These are phyloP conservation scores for Ichneumon xanthorius DNA, from an alignment of 2,888 invertebrate species.

Conservation along the genomic window DNA sequence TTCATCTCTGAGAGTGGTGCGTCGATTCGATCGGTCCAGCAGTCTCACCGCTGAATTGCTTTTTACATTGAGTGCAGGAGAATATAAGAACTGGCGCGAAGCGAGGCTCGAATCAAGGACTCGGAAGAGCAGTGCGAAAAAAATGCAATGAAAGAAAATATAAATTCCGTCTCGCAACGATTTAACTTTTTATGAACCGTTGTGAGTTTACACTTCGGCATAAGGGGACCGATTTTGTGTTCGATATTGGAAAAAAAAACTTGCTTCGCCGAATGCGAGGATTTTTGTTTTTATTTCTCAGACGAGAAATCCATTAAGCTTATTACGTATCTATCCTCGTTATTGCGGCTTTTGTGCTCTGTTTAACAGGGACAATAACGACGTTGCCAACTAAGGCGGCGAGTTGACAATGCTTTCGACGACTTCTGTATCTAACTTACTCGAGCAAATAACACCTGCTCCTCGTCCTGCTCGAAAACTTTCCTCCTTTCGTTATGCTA, in stretches of 20 bases:
- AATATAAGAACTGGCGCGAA: not conserved
- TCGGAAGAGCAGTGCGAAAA: not conserved
- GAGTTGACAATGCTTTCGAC: constrained; percentile 38
- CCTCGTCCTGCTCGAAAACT: constrained; percentile 65
- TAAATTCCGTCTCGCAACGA: too few species aligned
- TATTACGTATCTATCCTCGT: not conserved
- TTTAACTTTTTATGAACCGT: too few species aligned
- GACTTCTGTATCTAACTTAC: constrained; percentile 66
- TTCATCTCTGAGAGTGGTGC: not conserved
- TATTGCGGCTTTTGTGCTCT: constrained; percentile 8
- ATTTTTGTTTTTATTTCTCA: not conserved
- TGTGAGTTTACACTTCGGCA: too few species aligned
- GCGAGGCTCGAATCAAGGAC: not conserved
- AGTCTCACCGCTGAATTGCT: not conserved
- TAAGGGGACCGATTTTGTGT: too few species aligned
- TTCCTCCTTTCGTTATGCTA: constrained; percentile 42
- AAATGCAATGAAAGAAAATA: not conserved
- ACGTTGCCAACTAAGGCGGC: constrained; percentile 3
- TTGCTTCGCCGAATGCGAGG: not conserved
- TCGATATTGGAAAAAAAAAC: not conserved
- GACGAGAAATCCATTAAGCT: not conserved
- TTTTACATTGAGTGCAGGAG: not conserved
- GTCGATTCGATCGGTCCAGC: not conserved
- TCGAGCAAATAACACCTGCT: constrained; percentile 68
- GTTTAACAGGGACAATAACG: constrained; percentile 12